Percentiles rank a stretch among this genome's conserved stretches.
phyloP scores from a whole-genome alignment of 2,888 invertebrate species.

The Argyresthia goedartella region DNA sequence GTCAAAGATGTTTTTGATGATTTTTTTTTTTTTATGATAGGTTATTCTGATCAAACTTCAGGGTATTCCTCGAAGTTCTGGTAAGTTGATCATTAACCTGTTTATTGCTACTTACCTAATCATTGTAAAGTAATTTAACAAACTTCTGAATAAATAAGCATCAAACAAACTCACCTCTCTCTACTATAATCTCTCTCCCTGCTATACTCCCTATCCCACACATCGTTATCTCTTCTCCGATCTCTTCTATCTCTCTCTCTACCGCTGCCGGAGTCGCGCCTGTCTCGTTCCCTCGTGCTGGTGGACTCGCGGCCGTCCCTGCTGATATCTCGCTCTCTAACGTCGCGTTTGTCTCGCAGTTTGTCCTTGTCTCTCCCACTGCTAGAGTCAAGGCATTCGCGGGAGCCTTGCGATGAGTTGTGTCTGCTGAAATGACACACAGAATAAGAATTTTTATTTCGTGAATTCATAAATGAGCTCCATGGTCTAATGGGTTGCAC shows the following conservation, averaged over 20 bases:
- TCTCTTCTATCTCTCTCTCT: slow-evolving; percentile 46
- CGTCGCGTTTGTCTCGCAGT: slow-evolving; percentile 49
- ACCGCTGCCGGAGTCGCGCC: slow-evolving; percentile 14
- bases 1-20: too few species aligned
- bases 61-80: too few species aligned
- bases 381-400: slow-evolving; percentile 61
- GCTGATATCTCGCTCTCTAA: slow-evolving; percentile 44
- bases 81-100: too few species aligned
- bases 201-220: slow-evolving; percentile 57
- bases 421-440: too few species aligned
- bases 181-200: slow-evolving; percentile 52
- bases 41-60: too few species aligned
- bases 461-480: too few species aligned
- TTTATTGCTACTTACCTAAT: too few species aligned
- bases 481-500: too few species aligned
- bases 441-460: slow-evolving; percentile 2
- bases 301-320: slow-evolving; percentile 29
- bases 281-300: slow-evolving; percentile 42
- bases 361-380: slow-evolving; percentile 64
- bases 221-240: slow-evolving; percentile 48
- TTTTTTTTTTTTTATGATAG: too few species aligned
- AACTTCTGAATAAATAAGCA: too few species aligned
- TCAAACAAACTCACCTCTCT: too few species aligned
- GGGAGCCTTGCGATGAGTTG: slow-evolving; percentile 53
- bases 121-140: too few species aligned